Conservation (phyloP, 92 coral and sea anemone species). For the Epizoanthus fatuus region DNA sequence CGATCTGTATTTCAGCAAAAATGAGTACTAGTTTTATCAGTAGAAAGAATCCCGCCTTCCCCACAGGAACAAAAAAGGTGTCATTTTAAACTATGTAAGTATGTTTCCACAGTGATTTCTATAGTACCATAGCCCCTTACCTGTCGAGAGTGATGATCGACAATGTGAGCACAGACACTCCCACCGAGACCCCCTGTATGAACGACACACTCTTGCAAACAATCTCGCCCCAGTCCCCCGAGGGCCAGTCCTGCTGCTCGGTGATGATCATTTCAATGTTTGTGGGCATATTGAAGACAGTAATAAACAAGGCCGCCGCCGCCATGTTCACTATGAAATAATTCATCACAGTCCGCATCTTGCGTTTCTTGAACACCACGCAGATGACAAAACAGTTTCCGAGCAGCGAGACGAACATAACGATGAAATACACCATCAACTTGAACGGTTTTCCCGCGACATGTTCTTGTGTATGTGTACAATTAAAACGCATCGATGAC, state of each 20-base stretch:
- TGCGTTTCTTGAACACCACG: constrained; percentile 42
- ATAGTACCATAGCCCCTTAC: not conserved
- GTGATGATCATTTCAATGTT: constrained; percentile 36
- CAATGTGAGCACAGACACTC: constrained; percentile 24
- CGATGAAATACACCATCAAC: constrained; percentile 9
- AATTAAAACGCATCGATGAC: not conserved
- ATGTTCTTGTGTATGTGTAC: not conserved
- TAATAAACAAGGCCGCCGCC: constrained; percentile 14
- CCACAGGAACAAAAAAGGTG: too few relatives aligned
- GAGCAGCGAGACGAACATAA: constrained; percentile 29
- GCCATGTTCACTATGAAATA: constrained; percentile 44
- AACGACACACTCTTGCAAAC: constrained; percentile 38
- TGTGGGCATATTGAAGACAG: constrained; percentile 31
- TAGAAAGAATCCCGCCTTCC: too few relatives aligned
- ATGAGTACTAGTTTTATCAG: too few relatives aligned
- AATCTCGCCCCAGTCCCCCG: constrained; percentile 33
- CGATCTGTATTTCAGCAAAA: too few relatives aligned
- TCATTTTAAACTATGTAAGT: too few relatives aligned
- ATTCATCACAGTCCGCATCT: constrained; percentile 36
- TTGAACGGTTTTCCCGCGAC: constrained; percentile 32
- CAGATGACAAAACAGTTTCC: constrained; percentile 40
- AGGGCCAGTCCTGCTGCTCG: constrained; percentile 39
- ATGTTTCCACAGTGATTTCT: too few relatives aligned
- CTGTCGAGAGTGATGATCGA: constrained; percentile 37
- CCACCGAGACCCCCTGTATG: constrained; percentile 30